These are phyloP conservation scores for Machimus rusticus DNA, from an alignment of 2,888 invertebrate genomes.

Conservation along the genomic window DNA sequence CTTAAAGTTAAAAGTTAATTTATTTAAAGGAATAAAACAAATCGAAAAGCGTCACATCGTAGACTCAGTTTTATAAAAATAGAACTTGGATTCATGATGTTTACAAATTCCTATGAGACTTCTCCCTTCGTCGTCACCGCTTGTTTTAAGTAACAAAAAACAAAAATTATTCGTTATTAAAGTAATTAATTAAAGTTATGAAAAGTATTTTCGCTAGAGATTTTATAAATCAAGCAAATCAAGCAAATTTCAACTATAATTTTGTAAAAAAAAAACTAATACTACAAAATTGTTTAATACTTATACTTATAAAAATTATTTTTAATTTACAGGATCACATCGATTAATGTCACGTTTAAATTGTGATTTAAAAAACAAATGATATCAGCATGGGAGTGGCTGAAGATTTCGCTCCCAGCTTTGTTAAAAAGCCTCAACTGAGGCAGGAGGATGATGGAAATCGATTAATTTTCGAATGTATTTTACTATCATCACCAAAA, in stretches of 20 bases:
- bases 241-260: no score
- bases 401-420: conserved; percentile 97
- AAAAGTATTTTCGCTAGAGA: no score
- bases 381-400: conserved; percentile 59
- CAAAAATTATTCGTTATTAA: no score
- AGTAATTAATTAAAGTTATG: no score
- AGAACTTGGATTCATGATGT: background rate
- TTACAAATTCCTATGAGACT: background rate
- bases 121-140: background rate
- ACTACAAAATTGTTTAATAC: no score
- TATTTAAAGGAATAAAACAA: no score
- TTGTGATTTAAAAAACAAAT: background rate
- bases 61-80: background rate
- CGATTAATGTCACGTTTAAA: conserved; percentile 21
- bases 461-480: conserved; percentile 93
- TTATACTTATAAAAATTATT: background rate
- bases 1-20: no score
- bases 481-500: conserved; percentile 84
- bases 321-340: background rate
- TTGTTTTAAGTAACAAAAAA: no score
- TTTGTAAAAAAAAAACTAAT: no score
- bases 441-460: conserved; percentile 97
- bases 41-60: no score
- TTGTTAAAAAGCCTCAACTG: conserved; percentile 96
- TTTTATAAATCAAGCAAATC: no score